Evolutionary conservation across 2,888 invertebrate genomes (phyloP), one percentile per base, ranked within the genome.

Genomic region (Automeris io): DNA sequence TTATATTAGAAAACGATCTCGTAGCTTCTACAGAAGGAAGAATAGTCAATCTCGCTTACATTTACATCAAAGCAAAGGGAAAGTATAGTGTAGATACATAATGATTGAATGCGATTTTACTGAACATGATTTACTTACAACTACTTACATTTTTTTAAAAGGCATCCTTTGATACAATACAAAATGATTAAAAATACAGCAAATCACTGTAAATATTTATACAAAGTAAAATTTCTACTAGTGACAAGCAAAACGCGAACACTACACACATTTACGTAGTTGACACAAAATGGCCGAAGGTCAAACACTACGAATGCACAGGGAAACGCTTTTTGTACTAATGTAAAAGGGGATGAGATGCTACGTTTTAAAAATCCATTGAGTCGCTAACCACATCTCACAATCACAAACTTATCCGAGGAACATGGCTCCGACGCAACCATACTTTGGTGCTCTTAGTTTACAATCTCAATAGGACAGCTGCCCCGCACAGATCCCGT

Each of bases 81-180:
- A 73, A 69, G 57, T 57, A 70, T 71, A 74, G 61, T 52, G 61
- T 8, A n/a, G 3, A 7, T 8, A 29, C 4, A 29, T 70, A 74
- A 70, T 68, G 72, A 68, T 81, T 75, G 74, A 70, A 81, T 74
- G 72, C 72, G 65, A 72, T 50, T 49, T 59, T 54, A 50, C 58
- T 57, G 56, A 59, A 61, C 68, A 69, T 63, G 61, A 69, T 70
- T 60, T 54, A 43, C 79, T 81, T 80, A 82, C 49, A 63, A 54
- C 80, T 82, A 85, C 82, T 82, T 82, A 83, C 70, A 76, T 58
- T 61, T 71, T n/a, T 76, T 75, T 75, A 81, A 80, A 83, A 83
- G 83, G 83, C 83, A 83, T 77, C 82, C 61, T 69, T 81, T 77
- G 72, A 77, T 76, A 76, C 62, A 68, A 73, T 71, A 66, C 62